Percentiles rank a stretch among this genome's conserved stretches.
These are phyloP conservation scores for Gopherus flavomarginatus DNA, from an alignment of 2,113 vertebrate genomes.

Conservation along the genomic window DNA sequence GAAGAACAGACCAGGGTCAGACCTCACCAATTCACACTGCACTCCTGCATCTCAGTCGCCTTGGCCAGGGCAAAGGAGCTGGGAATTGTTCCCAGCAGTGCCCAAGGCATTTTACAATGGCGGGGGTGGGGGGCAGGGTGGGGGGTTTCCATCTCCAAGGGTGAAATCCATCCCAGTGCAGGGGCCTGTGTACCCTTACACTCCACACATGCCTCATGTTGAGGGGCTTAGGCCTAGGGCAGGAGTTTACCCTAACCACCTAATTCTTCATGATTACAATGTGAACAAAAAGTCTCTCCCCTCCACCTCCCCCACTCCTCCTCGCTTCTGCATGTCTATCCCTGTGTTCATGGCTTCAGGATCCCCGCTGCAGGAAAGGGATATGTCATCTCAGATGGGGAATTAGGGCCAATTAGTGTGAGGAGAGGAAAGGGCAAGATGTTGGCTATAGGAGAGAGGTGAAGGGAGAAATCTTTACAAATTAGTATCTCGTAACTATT, in stretches of 20 bases:
- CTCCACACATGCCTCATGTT: background rate
- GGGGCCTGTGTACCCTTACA: background rate
- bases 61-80: background rate
- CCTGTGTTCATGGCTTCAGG: background rate
- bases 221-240: background rate
- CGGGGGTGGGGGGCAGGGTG: rapidly evolving
- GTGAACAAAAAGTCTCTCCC: background rate
- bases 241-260: background rate
- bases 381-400: background rate
- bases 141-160: background rate
- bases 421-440: background rate
- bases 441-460: background rate
- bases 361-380: background rate
- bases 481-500: background rate
- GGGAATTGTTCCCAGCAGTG: background rate
- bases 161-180: background rate
- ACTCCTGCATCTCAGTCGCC: background rate
- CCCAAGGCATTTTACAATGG: background rate
- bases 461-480: background rate
- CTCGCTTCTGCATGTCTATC: background rate
- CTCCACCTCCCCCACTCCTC: background rate
- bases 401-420: background rate
- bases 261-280: background rate
- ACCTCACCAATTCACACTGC: background rate
- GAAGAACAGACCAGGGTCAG: background rate